Percentiles rank a stretch among this genome's conserved stretches.
phyloP scores from a whole-genome alignment of 2,797 vertebrate genomes.

The Sebastes oblongus region DNA sequence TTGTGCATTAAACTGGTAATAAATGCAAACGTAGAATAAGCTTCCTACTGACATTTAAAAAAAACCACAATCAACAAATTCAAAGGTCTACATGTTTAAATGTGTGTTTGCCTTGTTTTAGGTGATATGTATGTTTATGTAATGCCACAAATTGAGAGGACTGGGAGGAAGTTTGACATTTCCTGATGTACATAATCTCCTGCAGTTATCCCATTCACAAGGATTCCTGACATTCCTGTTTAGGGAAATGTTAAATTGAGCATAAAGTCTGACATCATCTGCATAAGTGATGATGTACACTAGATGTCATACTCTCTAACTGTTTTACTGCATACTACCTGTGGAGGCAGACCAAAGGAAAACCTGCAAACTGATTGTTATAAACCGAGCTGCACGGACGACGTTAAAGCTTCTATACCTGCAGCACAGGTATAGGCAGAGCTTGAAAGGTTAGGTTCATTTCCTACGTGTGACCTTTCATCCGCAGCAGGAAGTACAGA shows the following conservation, averaged over 20 bases:
- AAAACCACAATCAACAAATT: background rate
- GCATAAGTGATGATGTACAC: background rate
- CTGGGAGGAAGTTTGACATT: background rate
- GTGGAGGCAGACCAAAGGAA: background rate
- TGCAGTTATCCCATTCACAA: background rate
- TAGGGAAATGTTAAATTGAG: background rate
- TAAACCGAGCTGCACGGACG: background rate
- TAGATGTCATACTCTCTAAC: background rate
- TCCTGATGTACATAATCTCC: background rate
- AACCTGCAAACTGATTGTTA: background rate
- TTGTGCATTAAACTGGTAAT: background rate
- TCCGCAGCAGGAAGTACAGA: conserved; percentile 45
- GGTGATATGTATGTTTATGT: background rate
- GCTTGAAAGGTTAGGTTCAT: conserved; percentile 54
- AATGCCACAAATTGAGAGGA: background rate
- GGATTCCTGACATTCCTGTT: background rate
- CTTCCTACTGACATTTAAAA: too few species aligned
- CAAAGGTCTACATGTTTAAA: background rate
- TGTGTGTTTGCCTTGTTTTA: background rate
- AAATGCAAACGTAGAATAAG: too few species aligned
- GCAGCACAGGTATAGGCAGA: conserved; percentile 13
- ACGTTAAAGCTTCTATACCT: background rate
- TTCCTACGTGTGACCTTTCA: conserved; percentile 64
- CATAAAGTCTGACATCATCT: background rate
- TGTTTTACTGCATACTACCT: background rate